Conservation (phyloP, 2,888 invertebrate species). For the Petrolisthes cinctipes region DNA sequence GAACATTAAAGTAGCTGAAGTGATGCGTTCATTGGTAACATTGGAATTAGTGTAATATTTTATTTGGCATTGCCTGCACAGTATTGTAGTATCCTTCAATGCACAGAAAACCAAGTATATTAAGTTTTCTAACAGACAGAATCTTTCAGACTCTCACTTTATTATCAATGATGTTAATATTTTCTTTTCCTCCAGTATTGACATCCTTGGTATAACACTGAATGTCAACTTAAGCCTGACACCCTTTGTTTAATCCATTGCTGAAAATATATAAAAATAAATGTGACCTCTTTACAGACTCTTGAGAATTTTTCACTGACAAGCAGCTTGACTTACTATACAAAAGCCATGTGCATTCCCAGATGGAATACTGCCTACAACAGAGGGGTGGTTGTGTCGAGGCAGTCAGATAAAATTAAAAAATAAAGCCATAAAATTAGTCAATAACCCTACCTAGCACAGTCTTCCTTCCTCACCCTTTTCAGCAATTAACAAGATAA, state of each 20-base stretch:
- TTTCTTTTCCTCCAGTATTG: background rate
- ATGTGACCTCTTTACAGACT: background rate
- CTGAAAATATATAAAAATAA: background rate
- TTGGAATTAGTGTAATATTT: too few relatives aligned
- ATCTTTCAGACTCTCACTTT: background rate
- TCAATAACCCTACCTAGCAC: too few relatives aligned
- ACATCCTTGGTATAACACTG: background rate
- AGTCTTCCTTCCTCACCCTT: too few relatives aligned
- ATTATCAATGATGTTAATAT: too few relatives aligned
- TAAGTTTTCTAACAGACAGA: too few relatives aligned
- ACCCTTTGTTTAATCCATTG: background rate
- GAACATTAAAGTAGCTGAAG: too few relatives aligned
- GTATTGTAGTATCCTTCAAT: background rate
- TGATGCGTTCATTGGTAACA: too few relatives aligned
- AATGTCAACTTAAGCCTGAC: background rate
- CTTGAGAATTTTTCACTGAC: background rate
- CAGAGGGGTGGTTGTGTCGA: too few relatives aligned
- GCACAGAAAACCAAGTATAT: background rate
- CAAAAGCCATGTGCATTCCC: background rate
- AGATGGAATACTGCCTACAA: constrained; percentile 1
- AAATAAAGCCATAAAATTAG: too few relatives aligned
- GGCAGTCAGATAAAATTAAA: too few relatives aligned
- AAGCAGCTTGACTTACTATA: background rate
- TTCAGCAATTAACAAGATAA: too few relatives aligned
- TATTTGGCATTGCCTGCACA: background rate